Conservation (phyloP, 2,797 vertebrate genomes). For the Silurus lanzhouensis region DNA sequence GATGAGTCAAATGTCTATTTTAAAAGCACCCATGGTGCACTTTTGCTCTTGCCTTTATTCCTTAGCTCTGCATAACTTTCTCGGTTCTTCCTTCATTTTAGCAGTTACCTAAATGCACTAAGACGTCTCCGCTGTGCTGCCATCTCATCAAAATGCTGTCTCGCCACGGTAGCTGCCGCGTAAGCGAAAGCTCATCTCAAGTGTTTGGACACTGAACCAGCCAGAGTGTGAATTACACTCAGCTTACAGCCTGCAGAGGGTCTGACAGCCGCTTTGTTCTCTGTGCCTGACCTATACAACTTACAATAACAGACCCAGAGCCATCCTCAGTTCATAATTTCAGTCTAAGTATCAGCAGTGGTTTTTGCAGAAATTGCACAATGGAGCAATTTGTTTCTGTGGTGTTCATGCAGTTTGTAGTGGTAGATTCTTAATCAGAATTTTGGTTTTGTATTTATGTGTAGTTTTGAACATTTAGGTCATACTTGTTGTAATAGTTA, state of each 20-base stretch:
- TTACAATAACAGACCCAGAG: not conserved
- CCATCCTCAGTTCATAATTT: slow-evolving; percentile 14
- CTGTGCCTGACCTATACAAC: slow-evolving; percentile 19
- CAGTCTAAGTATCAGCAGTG: slow-evolving; percentile 3
- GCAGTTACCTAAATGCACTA: slow-evolving; percentile 8
- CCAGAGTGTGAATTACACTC: slow-evolving; percentile 19
- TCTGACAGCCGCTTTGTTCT: slow-evolving; percentile 31
- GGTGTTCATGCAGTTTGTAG: not conserved
- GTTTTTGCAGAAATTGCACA: slow-evolving; percentile 12
- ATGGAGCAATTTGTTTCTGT: slow-evolving; percentile 6
- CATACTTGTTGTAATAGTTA: not conserved
- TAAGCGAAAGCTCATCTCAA: slow-evolving; percentile 13
- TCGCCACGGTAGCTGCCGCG: slow-evolving; percentile 4
- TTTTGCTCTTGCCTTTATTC: not conserved
- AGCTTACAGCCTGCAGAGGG: slow-evolving; percentile 21
- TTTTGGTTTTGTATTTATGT: not conserved
- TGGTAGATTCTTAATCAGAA: not conserved
- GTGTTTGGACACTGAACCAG: slow-evolving; percentile 23
- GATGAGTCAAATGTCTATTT: not conserved
- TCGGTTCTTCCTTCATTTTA: not conserved
- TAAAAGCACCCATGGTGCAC: not conserved
- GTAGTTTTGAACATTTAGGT: not conserved
- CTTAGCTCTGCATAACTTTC: not conserved
- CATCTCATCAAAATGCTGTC: slow-evolving; percentile 40
- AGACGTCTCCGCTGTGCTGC: slow-evolving; percentile 26